Evolutionary conservation across 2,888 invertebrate species (phyloP), one percentile per base, ranked within the genome.

Genomic region (Zhuqinia jingwanae): DNA sequence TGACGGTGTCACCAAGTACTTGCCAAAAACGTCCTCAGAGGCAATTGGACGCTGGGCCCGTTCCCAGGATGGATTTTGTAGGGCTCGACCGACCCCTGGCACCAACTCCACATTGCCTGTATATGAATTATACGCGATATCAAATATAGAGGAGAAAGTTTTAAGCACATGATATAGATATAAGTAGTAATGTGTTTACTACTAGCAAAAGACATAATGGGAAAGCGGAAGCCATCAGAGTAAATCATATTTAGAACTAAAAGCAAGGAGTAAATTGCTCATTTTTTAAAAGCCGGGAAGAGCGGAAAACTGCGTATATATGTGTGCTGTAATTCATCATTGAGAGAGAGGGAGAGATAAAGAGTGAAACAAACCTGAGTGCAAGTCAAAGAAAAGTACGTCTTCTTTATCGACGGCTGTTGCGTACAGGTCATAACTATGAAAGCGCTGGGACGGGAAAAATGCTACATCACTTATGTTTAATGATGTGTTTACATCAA

Each of bases 401-500:
- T 95, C 95, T 91, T 95, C 95, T 91, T 95, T 95, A 92, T 95
- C 95, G 90, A 94, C 94, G 15, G 95, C 95, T 83, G 95, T 95
- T 79, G 96, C 95, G 91, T 95, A 95, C 58, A 96, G 93, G 92
- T 96, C 96, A 91, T 96, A 96, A 87, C 95, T 95, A 91, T 95
- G 95, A 30, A 95, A 95, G 8, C 94, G 94, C 91, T 95, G 94
- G 68, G 96, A 95, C 0, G 95, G 95, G 92, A 95, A 95, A 92
- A 96, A 96, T 3, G 95, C 94, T 70, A 95, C 94, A 91, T 95
- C 95, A 90, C 95, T 95, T 90, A 96, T 94, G 92, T 95, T 95
- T 87, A 96, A 92, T 11, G 95, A 95, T 13, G 96, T 96, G 92
- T 95, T 95, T 82, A 96, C 95, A 91, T 96, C 96, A 92, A 95